Base-by-base conservation (phyloP, 2,888 invertebrate genomes). In the Auanema freiburgensis region DNA sequence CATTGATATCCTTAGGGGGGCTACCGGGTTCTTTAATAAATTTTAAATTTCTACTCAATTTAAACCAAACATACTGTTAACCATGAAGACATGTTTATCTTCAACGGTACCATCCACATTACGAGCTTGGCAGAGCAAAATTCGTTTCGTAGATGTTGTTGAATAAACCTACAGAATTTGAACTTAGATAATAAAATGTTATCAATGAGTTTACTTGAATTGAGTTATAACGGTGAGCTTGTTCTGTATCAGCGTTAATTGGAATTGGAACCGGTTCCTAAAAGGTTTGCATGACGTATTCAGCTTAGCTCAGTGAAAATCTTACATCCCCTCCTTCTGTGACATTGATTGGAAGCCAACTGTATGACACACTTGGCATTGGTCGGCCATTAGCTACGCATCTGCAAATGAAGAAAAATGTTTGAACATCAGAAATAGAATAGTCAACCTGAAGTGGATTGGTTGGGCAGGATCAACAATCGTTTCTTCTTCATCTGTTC, bases 381-480 rank as follows among this genome's bases (percentile, higher is more conserved):
- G 82, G 82, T 14, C 82, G 73, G n/a, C 82, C 82, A 24, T 79
- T 79, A 24, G 78, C 74, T n/a, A 83, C 68, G 58, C 82, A 82
- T 25, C 64, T 62, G n/a, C 6, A 57, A 21, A 11, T 5, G 6
- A 14, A 25, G 16, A 50, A 12, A 1, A 11, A n/a, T 40, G 33
- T 1, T 14, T 25, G 1, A 40, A 33, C 12, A 55, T 10, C 41
- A 1, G 52, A 21, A 46, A 46, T 5, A 18, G 8, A 46, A 46
- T 2, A 8, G 5, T 46, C 14, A 12, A 57, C 52, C 79, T 72
- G 74, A 82, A 81, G 44, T 78, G 76, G 59, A 82, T 80, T 6
- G 74, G 71, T 63, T 80, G 80, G 12, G 67, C 67, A 12, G 82
- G 82, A 42, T 79, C 78, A 4, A 83, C 81, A n/a, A 78, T 57